Conservation (phyloP, 2,797 vertebrate species). For the Girardinus metallicus region DNA sequence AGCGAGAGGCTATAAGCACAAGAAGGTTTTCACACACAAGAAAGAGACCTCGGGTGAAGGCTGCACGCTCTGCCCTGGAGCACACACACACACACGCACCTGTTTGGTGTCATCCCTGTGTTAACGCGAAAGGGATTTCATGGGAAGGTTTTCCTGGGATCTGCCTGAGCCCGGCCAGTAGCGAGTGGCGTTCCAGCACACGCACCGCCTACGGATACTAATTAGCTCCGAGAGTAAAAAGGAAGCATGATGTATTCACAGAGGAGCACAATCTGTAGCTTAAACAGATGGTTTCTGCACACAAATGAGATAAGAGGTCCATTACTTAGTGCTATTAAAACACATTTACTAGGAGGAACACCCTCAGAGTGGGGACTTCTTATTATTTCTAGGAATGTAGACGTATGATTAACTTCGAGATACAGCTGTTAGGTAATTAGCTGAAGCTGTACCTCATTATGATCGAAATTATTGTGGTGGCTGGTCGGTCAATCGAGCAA, state of each 20-base stretch:
- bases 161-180: conserved; percentile 36
- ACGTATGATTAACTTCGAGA: conserved; percentile 55
- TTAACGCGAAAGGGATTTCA: conserved; percentile 46
- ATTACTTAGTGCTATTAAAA: conserved; percentile 64
- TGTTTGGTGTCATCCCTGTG: conserved; percentile 53
- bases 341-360: conserved; percentile 42
- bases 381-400: conserved; percentile 44
- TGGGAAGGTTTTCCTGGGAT: conserved; percentile 50
- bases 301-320: conserved; percentile 64
- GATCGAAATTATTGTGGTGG: conserved; percentile 69
- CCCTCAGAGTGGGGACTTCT: conserved; percentile 20
- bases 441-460: conserved; percentile 71
- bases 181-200: conserved; percentile 49
- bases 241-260: conserved; percentile 55
- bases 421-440: conserved; percentile 69
- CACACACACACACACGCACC: conserved; percentile 28
- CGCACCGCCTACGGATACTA: conserved; percentile 69
- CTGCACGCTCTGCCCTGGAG: conserved; percentile 15
- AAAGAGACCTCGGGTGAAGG: conserved; percentile 28
- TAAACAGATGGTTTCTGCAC: conserved; percentile 69
- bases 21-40: conserved; percentile 27
- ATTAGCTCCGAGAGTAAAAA: conserved; percentile 64
- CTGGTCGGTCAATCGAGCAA: conserved; percentile 52
- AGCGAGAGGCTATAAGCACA: conserved; percentile 8
- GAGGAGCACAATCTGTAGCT: conserved; percentile 62